Conservation (phyloP, 2,113 vertebrate species). For the Corythornis madagascariensis region DNA sequence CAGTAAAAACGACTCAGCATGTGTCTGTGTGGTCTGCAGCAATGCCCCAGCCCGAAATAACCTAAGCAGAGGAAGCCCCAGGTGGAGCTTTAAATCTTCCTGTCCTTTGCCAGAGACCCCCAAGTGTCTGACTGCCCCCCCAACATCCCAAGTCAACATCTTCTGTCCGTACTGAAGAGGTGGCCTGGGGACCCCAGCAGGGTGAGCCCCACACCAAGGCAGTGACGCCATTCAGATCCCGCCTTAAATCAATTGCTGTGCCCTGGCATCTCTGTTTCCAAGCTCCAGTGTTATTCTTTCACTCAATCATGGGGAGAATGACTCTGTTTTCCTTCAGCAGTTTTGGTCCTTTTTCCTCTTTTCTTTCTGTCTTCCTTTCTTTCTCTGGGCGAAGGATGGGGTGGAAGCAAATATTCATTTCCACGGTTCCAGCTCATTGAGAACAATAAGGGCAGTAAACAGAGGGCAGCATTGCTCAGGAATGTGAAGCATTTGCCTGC, state of each 20-base stretch:
- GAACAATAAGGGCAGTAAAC: constrained; percentile 70
- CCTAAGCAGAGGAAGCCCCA: not conserved
- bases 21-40: constrained; percentile 55
- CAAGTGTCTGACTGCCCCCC: not conserved
- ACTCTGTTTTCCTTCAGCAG: constrained; percentile 40
- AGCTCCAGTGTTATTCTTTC: constrained; percentile 26
- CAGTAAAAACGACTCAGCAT: not conserved
- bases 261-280: constrained; percentile 43
- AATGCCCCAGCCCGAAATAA: not conserved
- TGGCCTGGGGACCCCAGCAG: not conserved
- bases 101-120: not conserved
- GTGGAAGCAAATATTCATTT: constrained; percentile 50
- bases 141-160: not conserved
- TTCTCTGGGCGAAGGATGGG: constrained; percentile 40
- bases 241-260: constrained; percentile 21
- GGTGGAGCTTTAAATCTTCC: not conserved
- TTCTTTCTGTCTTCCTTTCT: constrained; percentile 7
- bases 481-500: constrained; percentile 58
- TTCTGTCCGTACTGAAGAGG: fast-evolving
- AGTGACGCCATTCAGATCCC: not conserved
- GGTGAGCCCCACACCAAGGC: not conserved
- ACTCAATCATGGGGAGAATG: constrained; percentile 5
- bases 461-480: constrained; percentile 66
- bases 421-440: constrained; percentile 69
- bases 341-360: not conserved